Evolutionary conservation across 2,888 invertebrate species (phyloP).

Genomic region (Oithona nana): DNA sequence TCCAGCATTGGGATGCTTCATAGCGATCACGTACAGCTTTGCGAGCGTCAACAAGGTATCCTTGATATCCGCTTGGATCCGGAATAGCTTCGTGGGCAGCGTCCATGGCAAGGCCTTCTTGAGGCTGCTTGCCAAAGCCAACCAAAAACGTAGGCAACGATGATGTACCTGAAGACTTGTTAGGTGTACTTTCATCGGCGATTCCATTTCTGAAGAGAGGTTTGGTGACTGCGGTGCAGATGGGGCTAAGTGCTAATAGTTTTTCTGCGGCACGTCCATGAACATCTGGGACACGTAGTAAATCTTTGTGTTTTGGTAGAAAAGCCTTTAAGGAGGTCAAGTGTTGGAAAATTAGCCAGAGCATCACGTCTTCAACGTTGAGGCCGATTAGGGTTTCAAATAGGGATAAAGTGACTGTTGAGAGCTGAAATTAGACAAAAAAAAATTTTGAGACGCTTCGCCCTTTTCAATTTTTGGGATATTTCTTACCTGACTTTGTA

Average conservation of each 20-base stretch:
- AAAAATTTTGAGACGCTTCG: constrained; percentile 6
- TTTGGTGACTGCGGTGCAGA: constrained; percentile 25
- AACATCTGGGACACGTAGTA: constrained; percentile 46
- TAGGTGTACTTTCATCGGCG: constrained; percentile 1
- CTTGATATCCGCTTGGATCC: neutral
- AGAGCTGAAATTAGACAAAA: constrained; percentile 34
- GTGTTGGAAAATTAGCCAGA: constrained; percentile 69
- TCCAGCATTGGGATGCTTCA: constrained; percentile 56
- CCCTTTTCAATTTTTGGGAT: neutral
- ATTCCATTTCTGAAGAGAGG: too few relatives aligned
- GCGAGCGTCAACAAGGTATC: constrained; percentile 62
- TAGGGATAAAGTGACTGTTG: constrained; percentile 68
- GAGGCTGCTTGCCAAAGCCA: neutral
- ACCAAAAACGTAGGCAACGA: constrained; percentile 24
- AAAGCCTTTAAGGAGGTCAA: constrained; percentile 60
- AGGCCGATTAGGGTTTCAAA: constrained; percentile 75
- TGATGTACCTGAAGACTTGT: constrained; percentile 53
- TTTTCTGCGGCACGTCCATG: constrained; percentile 53
- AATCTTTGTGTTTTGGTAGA: constrained; percentile 52
- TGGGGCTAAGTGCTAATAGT: constrained; percentile 51
- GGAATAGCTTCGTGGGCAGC: neutral
- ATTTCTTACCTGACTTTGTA: constrained; percentile 45
- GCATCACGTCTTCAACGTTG: constrained; percentile 89
- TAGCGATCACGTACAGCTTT: constrained; percentile 53
- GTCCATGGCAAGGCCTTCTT: neutral